Base-by-base conservation (phyloP, 2,888 invertebrate genomes). In the Pristionchus exspectatus region DNA sequence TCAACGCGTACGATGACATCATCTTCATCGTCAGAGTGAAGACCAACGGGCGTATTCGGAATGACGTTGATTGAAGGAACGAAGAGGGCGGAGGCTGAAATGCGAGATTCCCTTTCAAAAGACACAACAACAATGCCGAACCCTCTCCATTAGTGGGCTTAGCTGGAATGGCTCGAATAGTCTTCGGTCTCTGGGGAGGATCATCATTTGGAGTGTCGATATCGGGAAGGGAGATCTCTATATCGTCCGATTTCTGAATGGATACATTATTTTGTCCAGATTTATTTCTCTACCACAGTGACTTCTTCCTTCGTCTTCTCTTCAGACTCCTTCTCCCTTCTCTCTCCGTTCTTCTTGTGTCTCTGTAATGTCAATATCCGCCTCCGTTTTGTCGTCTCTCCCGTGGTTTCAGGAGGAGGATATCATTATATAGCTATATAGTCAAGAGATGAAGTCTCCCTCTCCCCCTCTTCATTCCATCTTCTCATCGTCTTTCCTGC, bases 41-140 rank as follows among this genome's bases (percentile, higher is more conserved):
- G 50, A 10, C 91, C 93, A 21, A 94, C 91, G 4, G 95, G 95
- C 7, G 95, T 95, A 89, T 95, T 93, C 12, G 95, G 95, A 87
- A 95, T 95, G 27, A 95, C 91, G 90, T 95, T 94, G 69, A 95
- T 95, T 3, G 91, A 92, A 21, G 95, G 95, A 14, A 95, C 92
- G 38, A 91, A 93, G 0, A 94, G 91, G 7, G 91, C 93, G 50
- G 86, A 14, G 33, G n/a, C 93, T 87, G 86, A 14, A 86, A 63
- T n/a, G 38, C 3, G 38, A 9, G 24, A 63, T 12, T 50, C 44
- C 44, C 12, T 50, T 12, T 50, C 12, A 50, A 83, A 12, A 72
- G 44, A 50, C 24, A 44, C 10, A 27, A 44, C 10, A 81, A n/a
- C 4, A 3, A 10, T 54, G 50, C 44, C 63, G 63, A 27, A 56